A percentile compares a stretch with the other conserved stretches of the same genome.
Conservation (phyloP, 2,888 invertebrate genomes). For the Actias luna region DNA sequence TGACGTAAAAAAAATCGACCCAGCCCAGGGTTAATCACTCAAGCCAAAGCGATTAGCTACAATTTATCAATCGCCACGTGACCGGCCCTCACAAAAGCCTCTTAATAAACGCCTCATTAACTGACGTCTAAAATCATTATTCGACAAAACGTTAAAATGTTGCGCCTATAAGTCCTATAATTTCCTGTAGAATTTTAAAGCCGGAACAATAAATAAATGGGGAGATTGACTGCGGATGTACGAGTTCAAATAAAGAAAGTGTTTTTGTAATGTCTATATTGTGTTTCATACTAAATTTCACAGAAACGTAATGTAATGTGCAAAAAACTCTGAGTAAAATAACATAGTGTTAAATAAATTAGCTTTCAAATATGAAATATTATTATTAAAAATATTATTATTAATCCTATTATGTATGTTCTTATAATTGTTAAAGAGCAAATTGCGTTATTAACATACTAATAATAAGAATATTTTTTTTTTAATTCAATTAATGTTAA, state of each 20-base stretch:
- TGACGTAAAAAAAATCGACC: slow-evolving; percentile 7
- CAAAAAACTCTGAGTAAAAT: neutral
- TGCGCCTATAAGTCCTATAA: slow-evolving; percentile 41
- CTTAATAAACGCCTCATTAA: slow-evolving; percentile 52
- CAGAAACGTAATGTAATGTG: neutral
- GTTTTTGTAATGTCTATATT: neutral
- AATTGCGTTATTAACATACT: no score
- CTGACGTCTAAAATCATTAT: slow-evolving; percentile 41
- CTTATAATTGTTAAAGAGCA: no score
- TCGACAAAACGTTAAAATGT: slow-evolving; percentile 38
- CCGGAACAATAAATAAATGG: slow-evolving; percentile 19
- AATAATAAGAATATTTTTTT: no score
- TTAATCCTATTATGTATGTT: no score
- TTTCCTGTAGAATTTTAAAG: slow-evolving; percentile 28
- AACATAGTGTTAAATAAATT: neutral
- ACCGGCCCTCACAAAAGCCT: slow-evolving; percentile 54
- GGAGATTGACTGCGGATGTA: slow-evolving; percentile 19
- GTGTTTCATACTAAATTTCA: neutral
- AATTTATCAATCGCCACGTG: slow-evolving; percentile 73
- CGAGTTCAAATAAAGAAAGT: slow-evolving; percentile 25
- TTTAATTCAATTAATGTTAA: no score
- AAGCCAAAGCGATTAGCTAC: slow-evolving; percentile 50
- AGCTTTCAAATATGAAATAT: neutral
- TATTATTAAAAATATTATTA: no score
- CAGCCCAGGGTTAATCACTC: neutral